Base-by-base conservation (phyloP, 1,140 invertebrate species). In the Drosophila tani region DNA sequence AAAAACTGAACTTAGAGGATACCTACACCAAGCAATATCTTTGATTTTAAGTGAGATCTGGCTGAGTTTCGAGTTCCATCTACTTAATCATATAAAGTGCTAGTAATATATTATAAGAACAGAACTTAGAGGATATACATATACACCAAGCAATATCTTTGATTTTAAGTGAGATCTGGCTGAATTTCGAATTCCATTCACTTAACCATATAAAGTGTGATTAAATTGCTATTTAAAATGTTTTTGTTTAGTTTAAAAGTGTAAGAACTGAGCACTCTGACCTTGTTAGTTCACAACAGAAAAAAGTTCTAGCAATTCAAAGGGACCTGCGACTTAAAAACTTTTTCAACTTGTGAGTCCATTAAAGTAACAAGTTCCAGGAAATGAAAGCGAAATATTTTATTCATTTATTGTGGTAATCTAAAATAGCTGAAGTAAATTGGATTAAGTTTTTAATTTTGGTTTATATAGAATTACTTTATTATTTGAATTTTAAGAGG, bases 321-420 rank as follows among this genome's bases (percentile, higher is more conserved):
- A 55, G 32, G 4, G 12, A 15, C 32, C 51, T 55, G 29, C 51
- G 35, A 55, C 51, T 55, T 38, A 15, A 21, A 21, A 55, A 55
- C 7, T 35, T 55, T 15, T 15, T 7, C 7, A 38, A 15, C 51
- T 55, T 21, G 51, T 38, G 19, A 35, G 4, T 38, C 6, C 29
- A 12, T 35, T 55, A 21, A 21, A 21, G 19, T 21, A 55, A 21
- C 51, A 55, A 21, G 32, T 21, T 55, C 12, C 51, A 15, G 32
- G 17, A 55, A 55, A 35, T 55, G 6, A 55, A 55, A 35, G 14
- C 12, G 5, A 8, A 5, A 15, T 1, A 1, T 17, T 3, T 17
- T 32, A 32, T 35, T 53, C n/a, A 1, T n/a, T 27, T n/a, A 27
- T 50, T 6, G 24, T 50, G 15, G 9, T 35, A 35, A 14, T 53